Evolutionary conservation across 2,888 invertebrate species (phyloP).

Genomic region (Augochlorella aurata): DNA sequence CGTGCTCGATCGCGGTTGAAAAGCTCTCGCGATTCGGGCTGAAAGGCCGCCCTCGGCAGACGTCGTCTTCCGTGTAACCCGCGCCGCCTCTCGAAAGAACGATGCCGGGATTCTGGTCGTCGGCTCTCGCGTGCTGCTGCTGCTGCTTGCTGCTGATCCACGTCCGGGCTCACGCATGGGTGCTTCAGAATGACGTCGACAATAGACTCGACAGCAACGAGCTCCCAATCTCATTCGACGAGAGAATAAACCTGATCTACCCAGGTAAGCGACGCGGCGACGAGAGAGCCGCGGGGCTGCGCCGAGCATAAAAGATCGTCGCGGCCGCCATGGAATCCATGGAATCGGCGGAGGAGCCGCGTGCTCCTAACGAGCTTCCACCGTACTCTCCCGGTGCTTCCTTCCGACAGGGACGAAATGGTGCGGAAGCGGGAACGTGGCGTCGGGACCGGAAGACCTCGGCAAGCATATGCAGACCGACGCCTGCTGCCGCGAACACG

Average conservation of each 20-base stretch:
- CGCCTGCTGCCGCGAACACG: slow-evolving; percentile 77
- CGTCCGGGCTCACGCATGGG: slow-evolving; percentile 51
- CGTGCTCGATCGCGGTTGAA: slow-evolving; percentile 11
- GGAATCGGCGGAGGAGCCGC: slow-evolving; percentile 18
- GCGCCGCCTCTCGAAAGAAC: not conserved
- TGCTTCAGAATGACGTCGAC: slow-evolving; percentile 34
- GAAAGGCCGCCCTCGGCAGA: not conserved
- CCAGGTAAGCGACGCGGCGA: slow-evolving; percentile 66
- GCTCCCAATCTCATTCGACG: slow-evolving; percentile 22
- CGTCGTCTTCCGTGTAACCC: not conserved
- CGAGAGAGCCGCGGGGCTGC: not conserved
- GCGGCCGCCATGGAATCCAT: not conserved
- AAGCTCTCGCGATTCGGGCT: not conserved
- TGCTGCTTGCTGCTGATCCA: slow-evolving; percentile 20
- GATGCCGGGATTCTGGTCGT: slow-evolving; percentile 14
- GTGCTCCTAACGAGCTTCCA: not conserved
- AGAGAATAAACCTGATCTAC: slow-evolving; percentile 67
- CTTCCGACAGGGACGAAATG: slow-evolving; percentile 74
- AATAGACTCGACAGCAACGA: slow-evolving; percentile 35
- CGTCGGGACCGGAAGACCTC: slow-evolving; percentile 71
- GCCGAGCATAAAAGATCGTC: not conserved
- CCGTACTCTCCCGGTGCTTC: slow-evolving; percentile 4
- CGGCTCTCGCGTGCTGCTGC: slow-evolving; percentile 24
- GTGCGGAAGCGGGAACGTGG: slow-evolving; percentile 77
- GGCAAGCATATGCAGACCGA: slow-evolving; percentile 74